phyloP scores from a whole-genome alignment of 1,140 invertebrate species.

The Rhysida immarginata region DNA sequence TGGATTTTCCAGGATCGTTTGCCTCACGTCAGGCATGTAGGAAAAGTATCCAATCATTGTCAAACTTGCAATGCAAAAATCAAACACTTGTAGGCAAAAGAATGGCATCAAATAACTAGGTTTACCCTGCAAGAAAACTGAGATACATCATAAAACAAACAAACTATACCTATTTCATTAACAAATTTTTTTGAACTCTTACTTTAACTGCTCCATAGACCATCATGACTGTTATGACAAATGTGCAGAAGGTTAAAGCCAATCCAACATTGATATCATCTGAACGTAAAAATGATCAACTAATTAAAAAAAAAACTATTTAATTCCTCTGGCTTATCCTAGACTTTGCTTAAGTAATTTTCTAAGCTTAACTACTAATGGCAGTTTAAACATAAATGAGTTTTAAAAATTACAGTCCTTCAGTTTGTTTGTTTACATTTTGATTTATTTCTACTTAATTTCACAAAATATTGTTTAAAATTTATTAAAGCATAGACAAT shows the following conservation, averaged over 20 bases:
- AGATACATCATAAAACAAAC: no score
- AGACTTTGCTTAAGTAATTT: no score
- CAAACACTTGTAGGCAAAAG: slow-evolving; percentile 74
- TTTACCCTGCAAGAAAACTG: slow-evolving; percentile 42
- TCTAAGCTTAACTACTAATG: no score
- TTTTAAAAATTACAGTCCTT: no score
- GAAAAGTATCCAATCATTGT: slow-evolving; percentile 68
- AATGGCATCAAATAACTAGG: slow-evolving; percentile 68
- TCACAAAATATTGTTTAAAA: no score
- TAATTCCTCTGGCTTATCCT: no score
- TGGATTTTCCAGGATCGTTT: slow-evolving; percentile 47
- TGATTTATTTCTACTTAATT: no score
- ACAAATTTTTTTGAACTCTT: slow-evolving; percentile 13
- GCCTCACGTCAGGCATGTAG: slow-evolving; percentile 60
- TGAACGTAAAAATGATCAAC: slow-evolving; percentile 27
- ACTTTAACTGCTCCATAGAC: slow-evolving; percentile 55
- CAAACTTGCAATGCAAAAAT: slow-evolving; percentile 68
- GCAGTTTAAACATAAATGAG: no score
- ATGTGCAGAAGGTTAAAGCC: slow-evolving; percentile 56
- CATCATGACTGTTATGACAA: slow-evolving; percentile 60
- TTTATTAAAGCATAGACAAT: no score
- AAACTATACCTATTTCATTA: no score
- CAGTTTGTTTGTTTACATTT: no score
- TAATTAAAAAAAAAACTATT: not conserved
- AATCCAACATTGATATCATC: slow-evolving; percentile 62